phyloP scores from a whole-genome alignment of 2,888 invertebrate species.

The Seladonia tumulorum region DNA sequence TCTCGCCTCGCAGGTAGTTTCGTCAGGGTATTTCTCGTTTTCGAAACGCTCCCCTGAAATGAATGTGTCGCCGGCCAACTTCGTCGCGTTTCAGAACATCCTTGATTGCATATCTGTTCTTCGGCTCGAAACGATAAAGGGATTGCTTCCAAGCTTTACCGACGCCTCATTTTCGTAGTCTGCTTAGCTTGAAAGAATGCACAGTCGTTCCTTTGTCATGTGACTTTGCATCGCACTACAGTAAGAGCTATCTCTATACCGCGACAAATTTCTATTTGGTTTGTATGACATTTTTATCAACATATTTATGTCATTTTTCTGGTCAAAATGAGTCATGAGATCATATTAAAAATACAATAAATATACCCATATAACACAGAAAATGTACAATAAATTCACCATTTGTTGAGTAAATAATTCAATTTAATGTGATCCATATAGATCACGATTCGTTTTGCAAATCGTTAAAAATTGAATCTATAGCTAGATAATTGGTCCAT shows the following conservation, averaged over 20 bases:
- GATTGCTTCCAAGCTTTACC: not conserved
- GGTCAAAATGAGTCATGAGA: not conserved
- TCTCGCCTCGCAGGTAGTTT: conserved; percentile 51
- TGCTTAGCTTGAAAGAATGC: not conserved
- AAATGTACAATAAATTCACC: too few relatives aligned
- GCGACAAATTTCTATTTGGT: not conserved
- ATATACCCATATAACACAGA: too few relatives aligned
- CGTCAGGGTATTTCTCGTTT: conserved; percentile 34
- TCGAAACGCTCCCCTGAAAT: conserved; percentile 42
- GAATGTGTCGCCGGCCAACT: conserved; percentile 38
- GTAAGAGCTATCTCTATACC: not conserved
- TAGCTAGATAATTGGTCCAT: too few relatives aligned
- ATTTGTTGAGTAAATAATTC: too few relatives aligned
- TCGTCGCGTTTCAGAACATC: not conserved
- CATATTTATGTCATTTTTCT: not conserved
- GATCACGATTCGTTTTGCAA: too few relatives aligned
- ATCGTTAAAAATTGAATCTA: too few relatives aligned
- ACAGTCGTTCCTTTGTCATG: not conserved
- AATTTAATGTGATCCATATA: too few relatives aligned
- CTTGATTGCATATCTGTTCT: not conserved
- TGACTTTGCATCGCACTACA: not conserved
- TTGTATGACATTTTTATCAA: not conserved
- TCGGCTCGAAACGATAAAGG: not conserved
- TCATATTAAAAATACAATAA: too few relatives aligned
- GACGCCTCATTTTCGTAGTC: not conserved